Percentiles rank a stretch among this genome's conserved stretches.
Conservation (phyloP, 1,140 invertebrate species). For the Calosoma granatense region DNA sequence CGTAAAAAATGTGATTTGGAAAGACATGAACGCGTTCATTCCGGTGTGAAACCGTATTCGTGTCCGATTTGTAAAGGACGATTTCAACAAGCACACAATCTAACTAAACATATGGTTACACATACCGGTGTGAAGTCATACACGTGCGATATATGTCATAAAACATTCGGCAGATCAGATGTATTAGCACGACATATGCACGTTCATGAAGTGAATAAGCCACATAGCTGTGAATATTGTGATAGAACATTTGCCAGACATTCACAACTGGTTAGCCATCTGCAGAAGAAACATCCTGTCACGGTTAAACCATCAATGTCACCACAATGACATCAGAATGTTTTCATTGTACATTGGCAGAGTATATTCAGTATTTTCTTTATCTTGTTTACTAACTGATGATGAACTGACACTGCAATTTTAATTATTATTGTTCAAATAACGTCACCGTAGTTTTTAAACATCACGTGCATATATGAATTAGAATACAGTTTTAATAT, state of each 20-base stretch:
- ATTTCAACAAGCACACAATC: conserved; percentile 76
- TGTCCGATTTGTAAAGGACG: conserved; percentile 65
- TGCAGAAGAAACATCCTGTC: neutral
- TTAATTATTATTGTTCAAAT: no score
- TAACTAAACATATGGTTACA: conserved; percentile 73
- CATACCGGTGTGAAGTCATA: conserved; percentile 74
- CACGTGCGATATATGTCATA: conserved; percentile 60
- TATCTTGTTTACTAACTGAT: no score
- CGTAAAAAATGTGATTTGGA: conserved; percentile 28
- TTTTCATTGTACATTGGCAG: no score
- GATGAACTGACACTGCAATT: no score
- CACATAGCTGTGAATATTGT: neutral
- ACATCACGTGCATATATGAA: no score
- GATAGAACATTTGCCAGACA: neutral
- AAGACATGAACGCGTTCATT: conserved; percentile 37
- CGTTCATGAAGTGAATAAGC: neutral
- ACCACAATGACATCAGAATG: no score
- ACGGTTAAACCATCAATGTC: no score
- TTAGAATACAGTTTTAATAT: no score
- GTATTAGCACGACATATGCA: conserved; percentile 1
- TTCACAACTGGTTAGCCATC: neutral
- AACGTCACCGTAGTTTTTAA: no score
- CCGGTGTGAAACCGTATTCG: conserved; percentile 50
- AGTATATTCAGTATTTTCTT: no score
- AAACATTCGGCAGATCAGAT: neutral